phyloP scores from a whole-genome alignment of 2,113 vertebrate species.

The Prietella phreatophila region DNA sequence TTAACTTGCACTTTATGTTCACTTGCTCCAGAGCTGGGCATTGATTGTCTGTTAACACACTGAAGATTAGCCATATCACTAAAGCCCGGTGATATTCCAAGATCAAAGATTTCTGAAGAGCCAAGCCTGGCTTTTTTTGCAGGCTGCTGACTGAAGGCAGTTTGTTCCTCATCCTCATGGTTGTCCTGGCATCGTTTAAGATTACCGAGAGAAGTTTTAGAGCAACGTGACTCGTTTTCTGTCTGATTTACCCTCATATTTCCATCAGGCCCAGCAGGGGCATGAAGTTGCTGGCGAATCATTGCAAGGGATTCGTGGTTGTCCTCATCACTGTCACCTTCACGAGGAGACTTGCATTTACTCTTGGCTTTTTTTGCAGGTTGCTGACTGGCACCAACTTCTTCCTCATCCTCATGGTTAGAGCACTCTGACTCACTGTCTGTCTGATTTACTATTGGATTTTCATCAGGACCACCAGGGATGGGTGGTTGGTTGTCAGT shows the following conservation, averaged over 20 bases:
- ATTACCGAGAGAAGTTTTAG: background rate
- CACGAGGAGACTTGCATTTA: too few species aligned
- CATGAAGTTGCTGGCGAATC: background rate
- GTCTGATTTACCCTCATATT: background rate
- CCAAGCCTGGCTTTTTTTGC: too few species aligned
- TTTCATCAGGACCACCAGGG: background rate
- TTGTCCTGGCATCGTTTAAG: background rate
- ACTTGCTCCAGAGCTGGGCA: background rate
- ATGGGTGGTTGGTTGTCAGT: background rate
- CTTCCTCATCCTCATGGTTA: background rate
- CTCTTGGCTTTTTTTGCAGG: background rate
- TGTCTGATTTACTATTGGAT: background rate
- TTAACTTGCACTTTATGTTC: background rate
- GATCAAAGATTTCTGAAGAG: background rate
- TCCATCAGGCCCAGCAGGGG: too few species aligned
- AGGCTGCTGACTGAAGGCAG: too few species aligned
- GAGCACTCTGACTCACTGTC: background rate
- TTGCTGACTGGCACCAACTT: background rate
- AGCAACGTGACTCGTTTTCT: background rate
- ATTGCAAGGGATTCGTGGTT: background rate
- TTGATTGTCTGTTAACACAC: background rate
- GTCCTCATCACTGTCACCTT: background rate
- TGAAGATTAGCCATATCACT: background rate
- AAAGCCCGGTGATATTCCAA: accelerated
- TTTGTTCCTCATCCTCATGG: background rate